A percentile compares a stretch with the other conserved stretches of the same genome.
phyloP scores from a whole-genome alignment of 1,140 invertebrate genomes.

The Arion vulgaris region DNA sequence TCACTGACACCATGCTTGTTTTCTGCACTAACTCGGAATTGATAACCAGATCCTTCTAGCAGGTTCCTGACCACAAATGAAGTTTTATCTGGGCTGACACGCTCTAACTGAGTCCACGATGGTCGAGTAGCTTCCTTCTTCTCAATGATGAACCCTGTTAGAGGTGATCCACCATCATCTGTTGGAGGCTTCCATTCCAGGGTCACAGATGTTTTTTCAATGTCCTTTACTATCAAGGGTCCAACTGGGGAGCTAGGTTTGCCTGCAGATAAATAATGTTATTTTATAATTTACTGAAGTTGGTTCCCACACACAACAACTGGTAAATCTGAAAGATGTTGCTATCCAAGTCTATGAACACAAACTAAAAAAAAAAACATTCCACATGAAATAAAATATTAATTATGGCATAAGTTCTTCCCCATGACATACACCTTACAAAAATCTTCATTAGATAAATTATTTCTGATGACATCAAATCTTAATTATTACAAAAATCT shows the following conservation, averaged over 20 bases:
- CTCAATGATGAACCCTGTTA: slow-evolving; percentile 87
- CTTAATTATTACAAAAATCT: too few relatives aligned
- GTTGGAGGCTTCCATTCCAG: slow-evolving; percentile 74
- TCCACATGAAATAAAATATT: too few relatives aligned
- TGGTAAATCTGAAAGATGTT: too few relatives aligned
- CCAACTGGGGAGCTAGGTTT: slow-evolving; percentile 61
- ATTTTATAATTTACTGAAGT: not conserved
- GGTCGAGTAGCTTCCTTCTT: slow-evolving; percentile 93
- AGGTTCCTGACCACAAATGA: slow-evolving; percentile 88
- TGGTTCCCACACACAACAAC: too few relatives aligned
- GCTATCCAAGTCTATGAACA: too few relatives aligned
- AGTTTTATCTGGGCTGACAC: slow-evolving; percentile 83
- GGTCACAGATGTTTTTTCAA: slow-evolving; percentile 91
- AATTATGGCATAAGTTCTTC: too few relatives aligned
- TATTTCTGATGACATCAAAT: too few relatives aligned
- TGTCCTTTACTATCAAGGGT: slow-evolving; percentile 90
- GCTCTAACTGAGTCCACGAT: slow-evolving; percentile 76
- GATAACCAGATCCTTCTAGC: slow-evolving; percentile 88
- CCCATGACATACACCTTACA: too few relatives aligned
- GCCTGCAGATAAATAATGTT: slow-evolving; percentile 41
- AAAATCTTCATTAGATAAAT: too few relatives aligned
- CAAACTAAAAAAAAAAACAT: too few relatives aligned
- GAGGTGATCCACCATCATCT: slow-evolving; percentile 74
- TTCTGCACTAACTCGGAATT: slow-evolving; percentile 92
- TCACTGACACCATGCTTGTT: slow-evolving; percentile 95